These are phyloP conservation scores for Egretta garzetta DNA, from an alignment of 2,113 vertebrate genomes.

Conservation along the genomic window DNA sequence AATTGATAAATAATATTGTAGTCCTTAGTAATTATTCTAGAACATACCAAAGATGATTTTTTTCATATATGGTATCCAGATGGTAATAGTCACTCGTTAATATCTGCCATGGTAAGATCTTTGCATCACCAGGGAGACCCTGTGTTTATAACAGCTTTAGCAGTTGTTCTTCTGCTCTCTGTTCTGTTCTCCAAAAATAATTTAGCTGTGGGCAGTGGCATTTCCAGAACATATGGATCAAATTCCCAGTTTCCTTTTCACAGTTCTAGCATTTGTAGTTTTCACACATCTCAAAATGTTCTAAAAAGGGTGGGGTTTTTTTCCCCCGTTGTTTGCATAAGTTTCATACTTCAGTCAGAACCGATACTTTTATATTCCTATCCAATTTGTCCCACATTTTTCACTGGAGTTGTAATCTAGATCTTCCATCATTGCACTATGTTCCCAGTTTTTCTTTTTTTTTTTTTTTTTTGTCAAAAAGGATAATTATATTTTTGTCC, in stretches of 20 bases:
- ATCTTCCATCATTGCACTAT: not conserved
- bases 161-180: slow-evolving; percentile 53
- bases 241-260: slow-evolving; percentile 69
- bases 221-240: slow-evolving; percentile 73
- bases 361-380: slow-evolving; percentile 11
- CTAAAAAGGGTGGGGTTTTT: slow-evolving; percentile 33
- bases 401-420: slow-evolving; percentile 32
- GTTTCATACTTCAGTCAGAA: slow-evolving; percentile 42
- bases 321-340: slow-evolving; percentile 21
- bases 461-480: not conserved
- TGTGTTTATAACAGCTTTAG: slow-evolving; percentile 59
- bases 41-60: not conserved
- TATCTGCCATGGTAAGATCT: slow-evolving; percentile 15
- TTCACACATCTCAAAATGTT: slow-evolving; percentile 70
- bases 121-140: slow-evolving; percentile 54
- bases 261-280: slow-evolving; percentile 68
- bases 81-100: slow-evolving; percentile 14
- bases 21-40: not conserved
- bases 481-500: not conserved
- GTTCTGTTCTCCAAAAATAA: slow-evolving; percentile 60
- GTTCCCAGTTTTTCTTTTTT: not conserved
- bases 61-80: not conserved
- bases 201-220: slow-evolving; percentile 65
- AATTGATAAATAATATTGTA: not conserved
- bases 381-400: slow-evolving; percentile 17